These are phyloP conservation scores for Centropristis striata DNA, from an alignment of 2,113 vertebrate genomes.

Conservation along the genomic window DNA sequence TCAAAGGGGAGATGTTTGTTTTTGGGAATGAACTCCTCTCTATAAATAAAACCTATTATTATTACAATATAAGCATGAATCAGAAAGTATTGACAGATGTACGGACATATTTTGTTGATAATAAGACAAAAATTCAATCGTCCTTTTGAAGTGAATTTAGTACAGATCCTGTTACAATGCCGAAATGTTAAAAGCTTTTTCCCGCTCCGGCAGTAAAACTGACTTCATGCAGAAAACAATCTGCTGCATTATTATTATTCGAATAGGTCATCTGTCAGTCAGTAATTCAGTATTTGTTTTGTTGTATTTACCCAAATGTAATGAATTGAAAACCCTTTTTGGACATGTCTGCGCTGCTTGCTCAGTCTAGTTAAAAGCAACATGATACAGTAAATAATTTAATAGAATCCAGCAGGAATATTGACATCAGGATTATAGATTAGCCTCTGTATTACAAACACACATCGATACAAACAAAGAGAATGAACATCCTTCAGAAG, in stretches of 20 bases:
- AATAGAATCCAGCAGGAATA: background rate
- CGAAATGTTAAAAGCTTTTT: background rate
- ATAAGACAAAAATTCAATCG: background rate
- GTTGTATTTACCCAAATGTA: background rate
- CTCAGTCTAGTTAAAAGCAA: background rate
- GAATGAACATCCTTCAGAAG: background rate
- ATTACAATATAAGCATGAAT: background rate
- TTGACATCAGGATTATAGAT: constrained; percentile 14
- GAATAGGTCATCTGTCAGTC: constrained; percentile 6
- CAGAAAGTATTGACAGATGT: background rate
- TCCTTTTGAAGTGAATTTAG: background rate
- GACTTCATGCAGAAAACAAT: constrained; percentile 7
- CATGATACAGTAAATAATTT: constrained; percentile 1
- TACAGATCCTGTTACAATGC: background rate
- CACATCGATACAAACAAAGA: background rate
- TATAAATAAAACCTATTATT: background rate
- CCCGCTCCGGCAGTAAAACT: background rate
- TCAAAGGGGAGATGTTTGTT: too few species aligned
- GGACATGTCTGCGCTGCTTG: background rate
- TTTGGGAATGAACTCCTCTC: too few species aligned
- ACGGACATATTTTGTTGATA: background rate
- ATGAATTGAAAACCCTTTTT: background rate
- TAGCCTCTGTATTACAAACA: background rate
- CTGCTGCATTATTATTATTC: background rate
- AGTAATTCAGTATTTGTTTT: background rate